Conservation (phyloP, 2,113 vertebrate genomes). For the Petrocephalus zakoni region DNA sequence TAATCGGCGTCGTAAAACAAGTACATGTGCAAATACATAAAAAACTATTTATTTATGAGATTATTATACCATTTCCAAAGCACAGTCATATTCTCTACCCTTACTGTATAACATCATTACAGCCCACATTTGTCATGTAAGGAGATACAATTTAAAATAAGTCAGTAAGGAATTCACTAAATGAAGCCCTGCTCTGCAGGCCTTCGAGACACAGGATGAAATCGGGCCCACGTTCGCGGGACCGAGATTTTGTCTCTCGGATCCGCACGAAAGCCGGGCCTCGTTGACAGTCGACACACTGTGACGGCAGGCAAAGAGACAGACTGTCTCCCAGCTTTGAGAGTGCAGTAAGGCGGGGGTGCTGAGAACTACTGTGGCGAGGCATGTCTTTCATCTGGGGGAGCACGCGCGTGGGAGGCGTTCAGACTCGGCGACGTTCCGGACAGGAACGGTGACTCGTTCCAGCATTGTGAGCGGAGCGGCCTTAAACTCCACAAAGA, state of each 20-base stretch:
- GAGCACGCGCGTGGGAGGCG: background rate
- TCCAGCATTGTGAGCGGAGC: no score
- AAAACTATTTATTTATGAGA: background rate
- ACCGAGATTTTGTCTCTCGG: background rate
- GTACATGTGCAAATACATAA: background rate
- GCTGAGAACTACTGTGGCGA: background rate
- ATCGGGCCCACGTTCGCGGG: background rate
- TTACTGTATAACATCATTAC: background rate
- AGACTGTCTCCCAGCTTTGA: background rate
- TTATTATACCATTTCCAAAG: background rate
- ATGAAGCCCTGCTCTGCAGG: background rate
- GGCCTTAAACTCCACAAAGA: background rate
- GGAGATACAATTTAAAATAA: background rate
- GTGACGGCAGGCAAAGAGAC: background rate
- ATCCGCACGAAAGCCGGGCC: background rate
- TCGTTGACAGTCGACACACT: constrained; percentile 4
- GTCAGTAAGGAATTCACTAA: background rate
- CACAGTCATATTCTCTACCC: background rate
- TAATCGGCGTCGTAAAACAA: background rate
- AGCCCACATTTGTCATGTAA: no score
- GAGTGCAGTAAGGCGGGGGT: background rate
- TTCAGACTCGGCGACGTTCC: background rate
- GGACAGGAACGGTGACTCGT: background rate
- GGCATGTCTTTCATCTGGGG: background rate
- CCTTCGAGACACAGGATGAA: background rate